Conservation (phyloP, 2,113 vertebrate genomes). For the Bubo blakistoni region DNA sequence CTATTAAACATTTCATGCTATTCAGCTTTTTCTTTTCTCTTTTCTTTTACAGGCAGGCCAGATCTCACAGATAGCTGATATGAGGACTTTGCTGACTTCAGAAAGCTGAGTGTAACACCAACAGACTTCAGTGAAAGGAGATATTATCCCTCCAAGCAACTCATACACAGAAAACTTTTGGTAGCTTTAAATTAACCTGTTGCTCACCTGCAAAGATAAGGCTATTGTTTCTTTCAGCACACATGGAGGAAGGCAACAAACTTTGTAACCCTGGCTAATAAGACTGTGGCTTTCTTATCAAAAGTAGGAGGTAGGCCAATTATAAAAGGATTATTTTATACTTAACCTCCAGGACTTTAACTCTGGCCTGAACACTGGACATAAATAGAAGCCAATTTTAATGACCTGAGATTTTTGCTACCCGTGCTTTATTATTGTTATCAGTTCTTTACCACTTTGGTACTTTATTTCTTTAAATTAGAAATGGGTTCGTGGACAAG, state of each 20-base stretch:
- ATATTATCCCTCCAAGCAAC: background rate
- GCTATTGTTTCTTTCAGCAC: slow-evolving; percentile 5
- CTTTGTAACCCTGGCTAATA: slow-evolving; percentile 75
- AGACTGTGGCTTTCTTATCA: slow-evolving; percentile 64
- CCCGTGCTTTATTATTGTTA: slow-evolving; percentile 43
- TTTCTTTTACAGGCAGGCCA: slow-evolving; percentile 51
- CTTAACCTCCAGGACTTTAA: slow-evolving; percentile 19
- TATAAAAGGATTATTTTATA: slow-evolving; percentile 73
- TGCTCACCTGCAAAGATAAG: slow-evolving; percentile 66
- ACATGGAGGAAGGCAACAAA: slow-evolving; percentile 78
- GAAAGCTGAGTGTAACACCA: background rate
- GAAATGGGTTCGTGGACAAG: slow-evolving; percentile 89
- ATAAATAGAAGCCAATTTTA: slow-evolving; percentile 60
- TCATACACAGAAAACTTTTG: background rate
- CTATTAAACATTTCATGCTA: background rate
- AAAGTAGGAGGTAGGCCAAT: slow-evolving; percentile 67
- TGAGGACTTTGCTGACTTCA: slow-evolving; percentile 36
- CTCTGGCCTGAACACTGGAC: slow-evolving; percentile 50
- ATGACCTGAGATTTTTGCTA: slow-evolving; percentile 54
- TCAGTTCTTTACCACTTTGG: slow-evolving; percentile 1
- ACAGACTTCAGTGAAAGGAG: background rate
- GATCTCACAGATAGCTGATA: slow-evolving; percentile 18
- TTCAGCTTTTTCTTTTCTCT: slow-evolving; percentile 45
- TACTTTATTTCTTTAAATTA: slow-evolving; percentile 70
- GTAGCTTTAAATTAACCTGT: slow-evolving; percentile 63